A percentile compares a stretch with the other conserved stretches of the same genome.
phyloP scores from a whole-genome alignment of 2,113 vertebrate genomes.

The Alethe castanea region DNA sequence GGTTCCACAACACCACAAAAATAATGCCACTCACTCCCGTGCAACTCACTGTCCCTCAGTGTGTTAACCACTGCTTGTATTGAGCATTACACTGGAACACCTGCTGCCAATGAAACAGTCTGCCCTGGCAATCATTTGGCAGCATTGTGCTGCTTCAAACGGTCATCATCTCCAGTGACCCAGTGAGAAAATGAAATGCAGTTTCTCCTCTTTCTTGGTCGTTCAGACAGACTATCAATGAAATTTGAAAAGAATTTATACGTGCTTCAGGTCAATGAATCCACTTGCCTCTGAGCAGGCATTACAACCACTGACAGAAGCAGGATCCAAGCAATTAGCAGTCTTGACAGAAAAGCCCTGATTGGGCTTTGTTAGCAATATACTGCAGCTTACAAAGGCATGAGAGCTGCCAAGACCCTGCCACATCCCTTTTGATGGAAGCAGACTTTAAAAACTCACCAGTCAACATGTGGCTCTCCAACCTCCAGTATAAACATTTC shows the following conservation, averaged over 20 bases:
- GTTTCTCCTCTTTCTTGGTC: conserved; percentile 27
- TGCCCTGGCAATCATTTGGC: conserved; percentile 13
- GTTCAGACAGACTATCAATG: conserved; percentile 1
- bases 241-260: conserved; percentile 29
- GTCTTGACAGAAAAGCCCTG: neutral
- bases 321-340: neutral
- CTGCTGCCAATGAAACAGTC: conserved; percentile 54
- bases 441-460: neutral
- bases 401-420: neutral
- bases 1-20: neutral
- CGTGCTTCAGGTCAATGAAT: neutral
- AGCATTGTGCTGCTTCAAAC: conserved; percentile 35
- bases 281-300: neutral
- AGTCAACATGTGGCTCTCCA: neutral
- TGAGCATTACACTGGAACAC: neutral
- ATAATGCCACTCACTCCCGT: neutral
- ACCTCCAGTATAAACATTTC: neutral
- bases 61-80: conserved; percentile 8
- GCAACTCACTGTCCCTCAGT: neutral
- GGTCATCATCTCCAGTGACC: conserved; percentile 10
- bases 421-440: neutral
- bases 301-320: neutral
- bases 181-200: conserved; percentile 44
- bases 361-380: neutral
- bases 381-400: neutral